Evolutionary conservation across 92 coral and sea anemone species (phyloP), one percentile per base, ranked within the genome.

Genomic region (Galaxea fascicularis): DNA sequence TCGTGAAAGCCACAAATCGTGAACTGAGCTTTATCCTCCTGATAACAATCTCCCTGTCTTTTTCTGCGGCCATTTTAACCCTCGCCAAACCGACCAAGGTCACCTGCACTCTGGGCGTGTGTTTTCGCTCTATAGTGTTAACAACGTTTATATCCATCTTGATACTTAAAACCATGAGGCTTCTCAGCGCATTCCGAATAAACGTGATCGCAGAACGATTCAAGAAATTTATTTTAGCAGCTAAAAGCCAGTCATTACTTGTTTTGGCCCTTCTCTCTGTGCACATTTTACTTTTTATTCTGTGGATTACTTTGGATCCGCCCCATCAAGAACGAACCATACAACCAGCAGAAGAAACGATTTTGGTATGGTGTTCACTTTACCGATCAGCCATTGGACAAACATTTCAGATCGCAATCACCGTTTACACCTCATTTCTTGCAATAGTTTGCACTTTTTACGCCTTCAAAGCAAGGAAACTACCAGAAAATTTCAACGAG

Each of bases 1-100:
- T 92, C 10, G 91, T 92, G 11, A 89, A 90, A 31, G 95, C 95
- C 10, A 87, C 93, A 13, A 92, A 92, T 54, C 89, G 95, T n/a
- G 95, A 92, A 44, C 87, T 92, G 49, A 89, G 93, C 41, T 56
- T 68, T 24, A 82, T 92, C 3, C 75, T 92, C 65, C 76, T 92
- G 28, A 47, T 73, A 21, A 45, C 92, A 8, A 90, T 92, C 45
- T 59, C 87, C 4, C 29, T 90, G 77, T 89, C 87, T 28, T 92
- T 89, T 68, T 64, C 88, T 26, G 69, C 82, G 49, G 59, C 93
- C 14, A 74, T 92, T 39, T 54, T 90, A 14, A 85, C 90, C 41
- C 73, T 92, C 13, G 70, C 63, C 35, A 74, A 69, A 26, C 95
- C 93, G 14, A 92, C 89, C 5, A 70, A 89, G 64, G 64, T 57